Evolutionary conservation across 2,113 vertebrate species (phyloP).

Genomic region (Poecilia latipinna): DNA sequence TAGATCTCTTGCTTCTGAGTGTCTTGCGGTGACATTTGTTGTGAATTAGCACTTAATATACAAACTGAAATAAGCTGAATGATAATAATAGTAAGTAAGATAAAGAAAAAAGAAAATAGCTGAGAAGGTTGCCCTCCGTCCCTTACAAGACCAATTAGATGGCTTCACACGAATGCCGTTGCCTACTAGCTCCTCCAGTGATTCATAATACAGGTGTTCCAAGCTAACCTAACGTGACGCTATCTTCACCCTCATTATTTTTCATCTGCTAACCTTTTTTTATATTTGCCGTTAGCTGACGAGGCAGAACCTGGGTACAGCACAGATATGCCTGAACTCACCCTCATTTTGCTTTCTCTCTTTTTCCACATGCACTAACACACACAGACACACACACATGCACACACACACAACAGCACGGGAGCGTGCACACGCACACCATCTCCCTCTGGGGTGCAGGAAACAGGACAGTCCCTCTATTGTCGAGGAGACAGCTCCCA

Average conservation of each 20-base stretch:
- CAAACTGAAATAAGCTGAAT: not conserved
- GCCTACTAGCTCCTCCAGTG: not conserved
- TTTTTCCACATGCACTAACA: conserved; percentile 22
- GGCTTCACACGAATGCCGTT: not conserved
- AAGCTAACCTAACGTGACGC: not conserved
- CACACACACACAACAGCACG: not conserved
- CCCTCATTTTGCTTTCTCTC: conserved; percentile 4
- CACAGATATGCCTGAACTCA: conserved; percentile 18
- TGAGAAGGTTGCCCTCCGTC: not conserved
- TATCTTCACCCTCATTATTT: conserved; percentile 21
- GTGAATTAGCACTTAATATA: not conserved
- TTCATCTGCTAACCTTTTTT: conserved; percentile 10
- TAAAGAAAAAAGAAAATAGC: not conserved
- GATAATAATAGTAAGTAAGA: not conserved
- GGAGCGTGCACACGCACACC: conserved; percentile 14
- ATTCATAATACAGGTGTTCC: not conserved
- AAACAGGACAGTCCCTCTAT: conserved; percentile 70
- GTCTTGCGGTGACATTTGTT: not conserved
- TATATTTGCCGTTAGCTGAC: conserved; percentile 30
- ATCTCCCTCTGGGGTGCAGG: conserved; percentile 48
- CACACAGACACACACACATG: conserved; percentile 12
- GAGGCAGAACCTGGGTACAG: conserved; percentile 35
- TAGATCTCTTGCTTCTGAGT: not conserved
- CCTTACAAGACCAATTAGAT: not conserved
- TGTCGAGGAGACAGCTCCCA: conserved; percentile 71